Percentiles rank a stretch among this genome's conserved stretches.
Evolutionary conservation across 2,888 invertebrate genomes (phyloP).

Genomic region (Oscheius sp.): DNA sequence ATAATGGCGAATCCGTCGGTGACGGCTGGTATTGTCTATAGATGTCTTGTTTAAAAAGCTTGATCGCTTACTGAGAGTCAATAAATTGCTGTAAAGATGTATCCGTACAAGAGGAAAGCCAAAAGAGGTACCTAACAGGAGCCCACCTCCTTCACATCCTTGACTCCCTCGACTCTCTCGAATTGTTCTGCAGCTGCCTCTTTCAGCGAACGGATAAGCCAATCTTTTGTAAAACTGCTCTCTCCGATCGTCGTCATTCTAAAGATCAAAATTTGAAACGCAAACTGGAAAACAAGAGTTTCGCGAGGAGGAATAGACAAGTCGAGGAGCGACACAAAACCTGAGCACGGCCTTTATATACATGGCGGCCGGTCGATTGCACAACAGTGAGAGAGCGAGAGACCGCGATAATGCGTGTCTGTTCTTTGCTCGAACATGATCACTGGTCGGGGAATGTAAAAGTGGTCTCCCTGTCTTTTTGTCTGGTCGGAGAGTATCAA

Average conservation of each 20-base stretch:
- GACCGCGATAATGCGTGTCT: neutral
- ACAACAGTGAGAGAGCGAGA: neutral
- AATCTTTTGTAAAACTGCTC: constrained; percentile 8
- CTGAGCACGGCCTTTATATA: neutral
- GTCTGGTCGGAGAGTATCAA: no score
- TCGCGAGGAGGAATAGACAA: neutral
- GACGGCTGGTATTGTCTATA: no score
- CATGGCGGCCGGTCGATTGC: neutral
- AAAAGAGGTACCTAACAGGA: neutral
- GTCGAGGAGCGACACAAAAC: no score
- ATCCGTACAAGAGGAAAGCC: no score
- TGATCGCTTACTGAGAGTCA: neutral
- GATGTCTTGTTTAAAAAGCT: neutral
- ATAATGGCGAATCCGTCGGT: no score
- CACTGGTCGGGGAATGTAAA: neutral
- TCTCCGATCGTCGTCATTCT: constrained; percentile 1
- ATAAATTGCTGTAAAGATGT: neutral
- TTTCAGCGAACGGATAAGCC: constrained; percentile 5
- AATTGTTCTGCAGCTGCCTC: neutral
- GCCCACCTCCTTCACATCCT: constrained; percentile 12
- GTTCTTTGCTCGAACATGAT: neutral
- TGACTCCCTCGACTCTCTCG: neutral
- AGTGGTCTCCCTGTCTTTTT: no score
- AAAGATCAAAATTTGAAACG: neutral
- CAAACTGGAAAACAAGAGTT: neutral